Evolutionary conservation across 2,113 vertebrate genomes (phyloP), one percentile per base, ranked within the genome.

Genomic region (Dascyllus trimaculatus): DNA sequence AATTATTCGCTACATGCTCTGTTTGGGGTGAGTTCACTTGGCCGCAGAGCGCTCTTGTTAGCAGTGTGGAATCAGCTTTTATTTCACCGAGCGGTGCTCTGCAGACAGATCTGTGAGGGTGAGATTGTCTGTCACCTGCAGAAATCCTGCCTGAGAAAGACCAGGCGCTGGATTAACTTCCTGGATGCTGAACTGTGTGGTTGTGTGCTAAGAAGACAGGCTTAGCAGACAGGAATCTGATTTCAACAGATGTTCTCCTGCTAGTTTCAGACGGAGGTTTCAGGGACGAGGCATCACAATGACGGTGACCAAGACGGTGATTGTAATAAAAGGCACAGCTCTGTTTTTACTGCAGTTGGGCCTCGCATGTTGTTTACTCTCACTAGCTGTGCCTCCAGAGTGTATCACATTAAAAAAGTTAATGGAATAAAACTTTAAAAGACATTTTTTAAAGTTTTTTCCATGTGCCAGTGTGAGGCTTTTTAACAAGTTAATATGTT

Each of bases 1-100:
- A 93, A 91, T 93, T 88, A 92, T 92, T 86, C 80, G 84, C 87
- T 87, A 90, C 91, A 91, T 84, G 88, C 88, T 88, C 82, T 76
- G 86, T 91, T 91, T 86, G 67, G 85, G 89, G 75, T 79, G 87
- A 89, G 74, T 89, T 88, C 82, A 77, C 81, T 88, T 69, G 87
- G 87, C 84, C 68, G 62, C 82, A 77, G 65, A 77, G 57, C 0
- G 43, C 85, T 86, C 88, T 90, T 46, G 91, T 91, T 91, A 91
- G 90, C 88, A 74, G 86, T 83, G 84, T 78, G 80, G 72, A 68
- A 51, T 78, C 67, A 9, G 84, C 78, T 85, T 83, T 78, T 74
- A 32, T 90, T 86, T 76, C 83, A 56, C 56, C 10, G 70, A 78
- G 81, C 78, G 3, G 62, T 22, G 0, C 45, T 82, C 58, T 66